These are phyloP conservation scores for Oryzias melastigma DNA, from an alignment of 2,113 vertebrate species.

Conservation along the genomic window DNA sequence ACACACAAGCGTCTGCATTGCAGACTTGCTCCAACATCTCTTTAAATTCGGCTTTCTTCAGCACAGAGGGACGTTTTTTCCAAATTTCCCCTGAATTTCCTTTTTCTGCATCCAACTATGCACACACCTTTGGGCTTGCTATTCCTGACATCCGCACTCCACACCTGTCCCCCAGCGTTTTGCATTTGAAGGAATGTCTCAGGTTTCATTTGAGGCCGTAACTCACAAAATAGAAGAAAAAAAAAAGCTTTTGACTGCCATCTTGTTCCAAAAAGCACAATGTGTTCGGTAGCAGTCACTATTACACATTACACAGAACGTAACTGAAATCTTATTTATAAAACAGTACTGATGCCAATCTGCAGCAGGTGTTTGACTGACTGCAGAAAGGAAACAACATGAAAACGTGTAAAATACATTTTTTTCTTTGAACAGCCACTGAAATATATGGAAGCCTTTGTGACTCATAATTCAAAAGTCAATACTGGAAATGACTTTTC, in stretches of 20 bases:
- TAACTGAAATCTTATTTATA: constrained; percentile 17
- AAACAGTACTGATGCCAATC: constrained; percentile 26
- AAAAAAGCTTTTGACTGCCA: background rate
- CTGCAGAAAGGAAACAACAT: constrained; percentile 12
- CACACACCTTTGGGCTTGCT: background rate
- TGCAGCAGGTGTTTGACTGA: constrained; percentile 35
- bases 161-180: background rate
- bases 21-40: too few relatives aligned
- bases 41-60: too few relatives aligned
- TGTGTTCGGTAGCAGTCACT: background rate
- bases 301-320: constrained; percentile 9
- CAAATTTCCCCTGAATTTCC: too few relatives aligned
- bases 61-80: too few relatives aligned
- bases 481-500: too few relatives aligned
- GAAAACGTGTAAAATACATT: constrained; percentile 1
- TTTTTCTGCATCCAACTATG: background rate
- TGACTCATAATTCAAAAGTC: too few relatives aligned
- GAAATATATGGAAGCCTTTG: too few relatives aligned
- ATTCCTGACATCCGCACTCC: background rate
- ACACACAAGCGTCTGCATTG: too few relatives aligned
- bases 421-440: too few relatives aligned
- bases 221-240: background rate
- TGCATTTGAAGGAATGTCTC: too few relatives aligned
- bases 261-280: too few relatives aligned
- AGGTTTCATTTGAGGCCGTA: background rate